These are phyloP conservation scores for Malthinus flaveolus DNA, from an alignment of 2,888 invertebrate genomes.

Conservation along the genomic window DNA sequence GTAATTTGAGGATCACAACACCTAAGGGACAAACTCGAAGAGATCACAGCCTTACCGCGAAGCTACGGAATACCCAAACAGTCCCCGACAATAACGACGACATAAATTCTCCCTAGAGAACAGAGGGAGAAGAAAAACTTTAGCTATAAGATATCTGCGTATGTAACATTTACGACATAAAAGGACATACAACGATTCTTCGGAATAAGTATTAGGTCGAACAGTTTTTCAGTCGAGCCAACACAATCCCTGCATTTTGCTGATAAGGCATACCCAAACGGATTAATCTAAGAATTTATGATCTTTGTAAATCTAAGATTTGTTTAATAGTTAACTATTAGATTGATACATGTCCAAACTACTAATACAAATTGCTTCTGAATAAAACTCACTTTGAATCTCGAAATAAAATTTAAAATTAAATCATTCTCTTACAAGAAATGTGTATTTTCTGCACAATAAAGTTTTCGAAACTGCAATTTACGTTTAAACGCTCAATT, in stretches of 20 bases:
- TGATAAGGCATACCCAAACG: conserved; percentile 5
- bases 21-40: conserved; percentile 48
- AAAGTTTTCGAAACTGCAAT: too few species aligned
- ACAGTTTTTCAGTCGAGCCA: conserved; percentile 6
- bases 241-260: conserved; percentile 6
- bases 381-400: too few species aligned
- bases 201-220: conserved; percentile 16
- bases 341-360: background rate
- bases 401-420: too few species aligned
- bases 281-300: conserved; percentile 5
- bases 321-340: background rate
- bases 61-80: conserved; percentile 49
- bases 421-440: too few species aligned
- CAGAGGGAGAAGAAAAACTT: conserved; percentile 18
- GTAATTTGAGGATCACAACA: conserved; percentile 55
- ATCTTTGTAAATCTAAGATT: conserved; percentile 2
- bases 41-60: conserved; percentile 39
- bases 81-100: conserved; percentile 54
- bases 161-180: conserved; percentile 21
- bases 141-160: conserved; percentile 27
- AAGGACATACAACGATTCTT: conserved; percentile 14
- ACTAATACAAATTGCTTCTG: too few species aligned
- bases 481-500: too few species aligned
- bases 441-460: too few species aligned
- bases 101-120: conserved; percentile 54